phyloP scores from a whole-genome alignment of 2,888 invertebrate genomes.

The Sarcophaga subvicina region DNA sequence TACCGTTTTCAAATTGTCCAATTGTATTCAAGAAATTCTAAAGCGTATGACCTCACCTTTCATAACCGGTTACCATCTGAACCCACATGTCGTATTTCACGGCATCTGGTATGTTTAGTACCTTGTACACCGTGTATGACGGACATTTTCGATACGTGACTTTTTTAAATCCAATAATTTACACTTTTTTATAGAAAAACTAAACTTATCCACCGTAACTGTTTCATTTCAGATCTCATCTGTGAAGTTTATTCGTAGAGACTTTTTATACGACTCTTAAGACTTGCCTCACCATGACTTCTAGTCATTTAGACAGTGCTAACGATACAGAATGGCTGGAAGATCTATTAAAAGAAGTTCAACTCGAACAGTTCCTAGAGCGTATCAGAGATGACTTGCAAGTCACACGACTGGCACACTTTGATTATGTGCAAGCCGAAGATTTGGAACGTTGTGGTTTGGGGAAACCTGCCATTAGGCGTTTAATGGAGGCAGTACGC shows the following conservation, averaged over 20 bases:
- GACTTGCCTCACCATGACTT: conserved; percentile 43
- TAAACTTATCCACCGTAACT: too few species aligned
- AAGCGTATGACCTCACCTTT: too few species aligned
- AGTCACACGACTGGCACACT: conserved; percentile 96
- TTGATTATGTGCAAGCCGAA: conserved; percentile 97
- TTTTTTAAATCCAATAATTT: too few species aligned
- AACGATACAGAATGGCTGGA: conserved; percentile 83
- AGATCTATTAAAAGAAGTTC: conserved; percentile 93
- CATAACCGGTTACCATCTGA: too few species aligned
- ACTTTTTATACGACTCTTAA: background rate
- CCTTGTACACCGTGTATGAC: too few species aligned
- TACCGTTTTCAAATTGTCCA: too few species aligned
- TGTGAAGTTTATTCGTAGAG: background rate
- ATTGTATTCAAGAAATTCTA: too few species aligned
- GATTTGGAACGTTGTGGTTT: conserved; percentile 97
- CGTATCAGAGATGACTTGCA: conserved; percentile 96
- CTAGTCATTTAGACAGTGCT: conserved; percentile 61
- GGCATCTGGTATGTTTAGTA: too few species aligned
- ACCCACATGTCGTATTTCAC: too few species aligned
- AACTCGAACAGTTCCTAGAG: conserved; percentile 94
- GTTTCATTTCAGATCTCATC: background rate
- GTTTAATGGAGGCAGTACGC: conserved; percentile 95
- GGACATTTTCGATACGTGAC: too few species aligned
- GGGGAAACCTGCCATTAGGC: conserved; percentile 95
- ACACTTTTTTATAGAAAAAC: too few species aligned